A percentile compares a stretch with the other conserved stretches of the same genome.
These are phyloP conservation scores for Rhegmatorhina hoffmannsi DNA, from an alignment of 2,113 vertebrate genomes.

Conservation along the genomic window DNA sequence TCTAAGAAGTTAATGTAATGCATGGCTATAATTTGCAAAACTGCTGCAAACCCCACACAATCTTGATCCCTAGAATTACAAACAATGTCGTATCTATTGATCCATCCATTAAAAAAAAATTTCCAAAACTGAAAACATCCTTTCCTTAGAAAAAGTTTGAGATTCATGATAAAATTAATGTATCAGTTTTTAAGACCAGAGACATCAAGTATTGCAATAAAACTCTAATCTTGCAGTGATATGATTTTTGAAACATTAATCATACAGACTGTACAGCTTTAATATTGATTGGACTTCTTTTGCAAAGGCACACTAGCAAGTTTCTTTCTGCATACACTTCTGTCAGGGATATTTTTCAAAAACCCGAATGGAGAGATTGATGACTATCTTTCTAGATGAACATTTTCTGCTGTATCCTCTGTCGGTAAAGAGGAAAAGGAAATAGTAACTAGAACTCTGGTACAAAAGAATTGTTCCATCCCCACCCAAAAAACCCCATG, in stretches of 20 bases:
- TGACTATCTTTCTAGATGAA: neutral
- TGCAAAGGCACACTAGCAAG: neutral
- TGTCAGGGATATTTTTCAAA: neutral
- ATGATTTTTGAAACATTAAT: neutral
- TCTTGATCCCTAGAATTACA: neutral
- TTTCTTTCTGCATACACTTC: neutral
- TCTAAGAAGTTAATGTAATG: neutral
- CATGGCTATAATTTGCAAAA: neutral
- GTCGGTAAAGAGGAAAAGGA: neutral
- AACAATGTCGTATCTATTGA: neutral
- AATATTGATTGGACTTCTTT: neutral
- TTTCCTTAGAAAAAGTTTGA: neutral
- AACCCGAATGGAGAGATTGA: neutral
- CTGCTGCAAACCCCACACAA: neutral
- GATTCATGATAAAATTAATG: neutral
- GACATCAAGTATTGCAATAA: neutral
- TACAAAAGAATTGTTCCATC: neutral
- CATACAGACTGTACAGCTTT: neutral
- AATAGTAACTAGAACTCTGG: neutral
- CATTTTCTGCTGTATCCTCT: neutral
- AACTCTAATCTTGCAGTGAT: neutral
- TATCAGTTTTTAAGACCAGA: neutral
- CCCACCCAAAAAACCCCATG: neutral
- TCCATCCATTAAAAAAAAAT: neutral
- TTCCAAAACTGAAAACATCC: neutral